Percentiles rank a stretch among this genome's conserved stretches.
phyloP scores from a whole-genome alignment of 2,888 invertebrate genomes.

The Chironomus riparius region DNA sequence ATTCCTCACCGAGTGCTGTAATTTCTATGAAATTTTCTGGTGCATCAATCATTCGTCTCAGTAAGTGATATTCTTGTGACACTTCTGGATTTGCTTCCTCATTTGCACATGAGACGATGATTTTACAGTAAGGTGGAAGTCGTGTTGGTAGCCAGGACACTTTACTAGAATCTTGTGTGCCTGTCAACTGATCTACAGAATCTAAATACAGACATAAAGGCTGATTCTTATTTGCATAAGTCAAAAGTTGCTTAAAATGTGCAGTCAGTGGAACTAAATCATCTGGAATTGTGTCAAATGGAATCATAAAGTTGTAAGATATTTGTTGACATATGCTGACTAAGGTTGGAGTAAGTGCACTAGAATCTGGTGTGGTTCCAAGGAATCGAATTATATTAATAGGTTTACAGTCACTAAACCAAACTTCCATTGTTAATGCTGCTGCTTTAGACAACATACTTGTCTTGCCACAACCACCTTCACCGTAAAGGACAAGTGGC shows the following conservation, averaged over 20 bases:
- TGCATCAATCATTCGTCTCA: constrained; percentile 79
- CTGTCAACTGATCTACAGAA: constrained; percentile 93
- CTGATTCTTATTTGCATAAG: constrained; percentile 69
- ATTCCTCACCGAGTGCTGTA: constrained; percentile 78
- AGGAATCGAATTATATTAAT: constrained; percentile 85
- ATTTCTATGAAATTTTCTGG: constrained; percentile 87
- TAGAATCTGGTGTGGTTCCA: constrained; percentile 95
- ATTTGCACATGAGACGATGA: constrained; percentile 83
- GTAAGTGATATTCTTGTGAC: constrained; percentile 75
- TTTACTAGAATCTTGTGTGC: constrained; percentile 88
- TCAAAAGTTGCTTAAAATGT: constrained; percentile 87
- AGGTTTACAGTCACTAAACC: constrained; percentile 68
- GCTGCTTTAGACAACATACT: constrained; percentile 89
- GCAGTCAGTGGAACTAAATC: constrained; percentile 92
- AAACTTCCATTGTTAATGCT: constrained; percentile 62
- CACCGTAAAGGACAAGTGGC: constrained; percentile 86
- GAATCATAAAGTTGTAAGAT: constrained; percentile 82
- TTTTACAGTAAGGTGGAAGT: constrained; percentile 82
- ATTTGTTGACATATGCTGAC: constrained; percentile 94
- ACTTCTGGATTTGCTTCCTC: constrained; percentile 80
- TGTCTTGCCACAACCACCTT: constrained; percentile 96
- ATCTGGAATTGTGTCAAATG: constrained; percentile 90
- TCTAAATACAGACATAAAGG: constrained; percentile 88
- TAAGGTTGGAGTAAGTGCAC: constrained; percentile 85
- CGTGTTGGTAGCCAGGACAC: constrained; percentile 92